These are phyloP conservation scores for Stegophylla sp. DNA, from an alignment of 2,888 invertebrate species.

Conservation along the genomic window DNA sequence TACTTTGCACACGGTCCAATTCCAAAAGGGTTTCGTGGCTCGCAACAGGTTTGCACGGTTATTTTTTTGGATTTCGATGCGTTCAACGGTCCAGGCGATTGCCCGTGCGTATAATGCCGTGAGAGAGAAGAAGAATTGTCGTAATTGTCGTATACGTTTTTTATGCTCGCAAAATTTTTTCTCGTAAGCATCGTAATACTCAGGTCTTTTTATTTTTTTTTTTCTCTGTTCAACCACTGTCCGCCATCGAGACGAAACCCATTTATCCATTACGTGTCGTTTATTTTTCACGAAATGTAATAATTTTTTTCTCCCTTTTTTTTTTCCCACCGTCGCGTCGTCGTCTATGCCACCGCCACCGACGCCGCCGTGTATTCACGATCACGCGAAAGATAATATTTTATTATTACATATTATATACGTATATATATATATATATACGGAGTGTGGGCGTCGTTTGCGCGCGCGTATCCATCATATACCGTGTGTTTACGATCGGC, in stretches of 20 bases:
- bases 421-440: no score
- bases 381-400: constrained; percentile 6
- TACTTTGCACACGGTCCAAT: no score
- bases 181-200: no score
- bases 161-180: not conserved
- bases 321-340: constrained; percentile 19
- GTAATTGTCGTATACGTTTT: constrained; percentile 1
- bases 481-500: constrained; percentile 14
- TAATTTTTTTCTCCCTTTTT: not conserved
- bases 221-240: no score
- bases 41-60: no score
- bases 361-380: not conserved
- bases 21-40: no score
- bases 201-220: no score
- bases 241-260: not conserved
- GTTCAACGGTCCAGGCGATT: no score
- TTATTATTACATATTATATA: constrained; percentile 17
- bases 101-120: no score
- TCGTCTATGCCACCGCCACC: no score
- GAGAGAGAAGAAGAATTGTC: not conserved
- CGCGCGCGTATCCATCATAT: not conserved
- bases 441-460: constrained; percentile 30
- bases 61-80: no score
- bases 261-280: constrained; percentile 4
- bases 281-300: constrained; percentile 4